Conservation (phyloP, 2,888 invertebrate genomes). For the Coleophora flavipennella region DNA sequence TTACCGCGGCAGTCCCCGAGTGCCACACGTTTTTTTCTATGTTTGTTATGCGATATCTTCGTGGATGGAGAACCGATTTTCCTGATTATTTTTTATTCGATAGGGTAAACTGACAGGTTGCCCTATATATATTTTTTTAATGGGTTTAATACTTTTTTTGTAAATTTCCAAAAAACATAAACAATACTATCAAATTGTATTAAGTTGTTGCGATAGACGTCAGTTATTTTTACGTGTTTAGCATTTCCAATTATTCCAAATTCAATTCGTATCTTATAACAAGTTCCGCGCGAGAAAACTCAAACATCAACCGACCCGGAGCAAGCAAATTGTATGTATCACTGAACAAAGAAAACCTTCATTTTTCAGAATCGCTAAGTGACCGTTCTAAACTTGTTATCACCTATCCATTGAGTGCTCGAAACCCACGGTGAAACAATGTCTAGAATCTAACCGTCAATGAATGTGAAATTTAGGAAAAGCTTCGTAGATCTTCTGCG, state of each 20-base stretch:
- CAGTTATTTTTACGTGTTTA: no score
- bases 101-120: neutral
- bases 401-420: neutral
- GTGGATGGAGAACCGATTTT: no score
- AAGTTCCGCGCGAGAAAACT: neutral
- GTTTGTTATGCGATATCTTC: no score
- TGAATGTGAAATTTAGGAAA: slow-evolving; percentile 18
- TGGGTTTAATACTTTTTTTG: no score
- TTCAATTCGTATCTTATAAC: no score
- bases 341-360: slow-evolving; percentile 7
- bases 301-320: neutral
- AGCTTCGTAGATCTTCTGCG: slow-evolving; percentile 27
- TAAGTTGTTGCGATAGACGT: no score
- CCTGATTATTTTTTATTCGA: neutral
- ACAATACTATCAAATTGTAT: no score
- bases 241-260: no score
- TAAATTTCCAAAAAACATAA: no score
- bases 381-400: neutral
- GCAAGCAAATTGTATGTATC: slow-evolving; percentile 5
- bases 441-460: slow-evolving; percentile 12
- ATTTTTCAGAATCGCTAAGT: neutral
- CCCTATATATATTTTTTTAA: neutral
- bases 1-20: no score
- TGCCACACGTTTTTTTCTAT: no score
- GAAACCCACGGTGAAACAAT: no score